Evolutionary conservation across 2,797 vertebrate species (phyloP), one percentile per base, ranked within the genome.

Genomic region (Hydrolagus colliei): DNA sequence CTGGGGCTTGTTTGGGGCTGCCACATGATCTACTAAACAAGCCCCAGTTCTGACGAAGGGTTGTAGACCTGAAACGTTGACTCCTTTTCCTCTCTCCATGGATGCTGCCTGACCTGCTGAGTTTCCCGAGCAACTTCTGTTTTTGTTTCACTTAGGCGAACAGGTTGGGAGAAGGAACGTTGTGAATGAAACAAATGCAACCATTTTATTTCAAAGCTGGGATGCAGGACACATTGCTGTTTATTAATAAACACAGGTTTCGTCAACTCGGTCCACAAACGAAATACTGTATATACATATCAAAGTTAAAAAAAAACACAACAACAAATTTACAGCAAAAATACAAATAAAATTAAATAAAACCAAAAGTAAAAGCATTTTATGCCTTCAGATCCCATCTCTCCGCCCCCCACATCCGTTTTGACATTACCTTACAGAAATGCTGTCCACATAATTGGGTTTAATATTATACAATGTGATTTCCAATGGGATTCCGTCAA

Each of bases 341-440:
- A 82, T 13, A 67, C 79, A 84, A 84, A 84, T 84, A 35, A 84
- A 84, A 84, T 84, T 84, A 84, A 84, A 84, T 84, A 84, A 84
- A 68, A 84, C 79, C 1, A 41, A 68, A 27, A 27, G 27, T 16
- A 63, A 35, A 84, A 84, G 79, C 79, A 84, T 68, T 84, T 41
- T 6, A 71, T 71, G 41, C 79, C 79, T 84, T 84, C 63, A 52
- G 79, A 84, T 41, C 74, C 74, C 0, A 9, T 16, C 16, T 18
- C n/a, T 68, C 65, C 2, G 20, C 13, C 62, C 52, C 18, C 12
- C 41, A 27, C 35, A 84, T 41, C 16, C 2, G 8, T 52, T 84
- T 84, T 84, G 63, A 71, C 65, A 77, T 20, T 61, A 61, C 10
- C 52, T n/a, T 77, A 77, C 41, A 71, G 20, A 84, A 84, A 71